Percentiles rank a stretch among this genome's conserved stretches.
Conservation (phyloP, 2,113 vertebrate species). For the Cyphotilapia sp. region DNA sequence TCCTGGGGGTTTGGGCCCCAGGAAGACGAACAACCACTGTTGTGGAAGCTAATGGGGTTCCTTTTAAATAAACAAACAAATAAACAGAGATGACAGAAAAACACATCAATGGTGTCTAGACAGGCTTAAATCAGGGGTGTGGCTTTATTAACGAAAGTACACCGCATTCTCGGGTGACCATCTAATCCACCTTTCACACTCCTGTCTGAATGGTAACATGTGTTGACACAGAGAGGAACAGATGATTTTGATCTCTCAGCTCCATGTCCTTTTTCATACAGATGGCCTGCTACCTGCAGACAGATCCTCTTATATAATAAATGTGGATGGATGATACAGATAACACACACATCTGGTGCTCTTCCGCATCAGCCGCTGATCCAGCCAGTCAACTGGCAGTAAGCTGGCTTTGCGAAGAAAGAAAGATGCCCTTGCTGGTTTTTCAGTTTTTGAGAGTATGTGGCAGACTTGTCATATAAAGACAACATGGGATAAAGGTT, state of each 20-base stretch:
- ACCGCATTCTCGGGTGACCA: background rate
- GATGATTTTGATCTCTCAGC: constrained; percentile 14
- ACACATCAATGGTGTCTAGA: background rate
- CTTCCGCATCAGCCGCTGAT: constrained; percentile 42
- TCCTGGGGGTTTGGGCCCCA: background rate
- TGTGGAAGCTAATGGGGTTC: background rate
- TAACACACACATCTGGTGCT: constrained; percentile 51
- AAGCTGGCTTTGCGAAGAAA: constrained; percentile 31
- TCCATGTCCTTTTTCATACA: constrained; percentile 10
- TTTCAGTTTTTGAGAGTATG: background rate
- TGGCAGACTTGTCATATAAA: background rate
- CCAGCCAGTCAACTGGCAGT: constrained; percentile 19
- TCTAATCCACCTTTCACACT: background rate
- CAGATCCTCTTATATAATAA: constrained; percentile 52
- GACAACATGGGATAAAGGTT: background rate
- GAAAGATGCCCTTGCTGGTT: background rate
- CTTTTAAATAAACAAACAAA: background rate
- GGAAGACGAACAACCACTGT: background rate
- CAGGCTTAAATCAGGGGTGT: background rate
- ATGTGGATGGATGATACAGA: constrained; percentile 31
- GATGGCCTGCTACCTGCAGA: constrained; percentile 39
- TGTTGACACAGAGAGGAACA: background rate
- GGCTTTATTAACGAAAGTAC: background rate
- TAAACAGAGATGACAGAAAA: background rate
- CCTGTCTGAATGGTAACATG: background rate